A percentile compares a stretch with the other conserved stretches of the same genome.
These are phyloP conservation scores for Umimayanthus chanpuru DNA, from an alignment of 92 coral and sea anemone species.

Conservation along the genomic window DNA sequence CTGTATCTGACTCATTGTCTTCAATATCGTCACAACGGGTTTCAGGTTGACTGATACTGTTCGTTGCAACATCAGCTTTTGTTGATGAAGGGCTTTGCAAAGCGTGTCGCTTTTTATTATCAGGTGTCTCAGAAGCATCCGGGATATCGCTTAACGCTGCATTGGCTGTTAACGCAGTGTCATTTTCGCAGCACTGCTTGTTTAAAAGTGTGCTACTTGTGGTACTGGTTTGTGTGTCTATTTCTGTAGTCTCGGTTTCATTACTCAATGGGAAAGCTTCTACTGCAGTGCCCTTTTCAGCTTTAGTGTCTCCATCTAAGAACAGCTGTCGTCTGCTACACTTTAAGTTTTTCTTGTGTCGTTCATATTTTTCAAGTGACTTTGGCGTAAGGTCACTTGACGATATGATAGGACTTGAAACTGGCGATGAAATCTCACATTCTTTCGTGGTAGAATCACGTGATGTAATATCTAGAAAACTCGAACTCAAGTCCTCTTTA, in stretches of 20 bases:
- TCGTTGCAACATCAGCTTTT: not conserved
- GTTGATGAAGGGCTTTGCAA: not conserved
- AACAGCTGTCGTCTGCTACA: not conserved
- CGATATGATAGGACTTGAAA: not conserved
- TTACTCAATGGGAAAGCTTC: not conserved
- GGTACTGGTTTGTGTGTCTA: not conserved
- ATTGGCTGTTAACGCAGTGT: not conserved
- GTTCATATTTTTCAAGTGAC: conserved; percentile 9
- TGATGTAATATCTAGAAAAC: not conserved
- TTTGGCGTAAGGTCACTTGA: conserved; percentile 3
- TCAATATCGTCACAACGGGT: not conserved
- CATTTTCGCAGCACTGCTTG: not conserved
- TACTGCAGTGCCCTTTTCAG: too few species aligned
- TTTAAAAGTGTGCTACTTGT: not conserved
- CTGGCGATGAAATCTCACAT: not conserved
- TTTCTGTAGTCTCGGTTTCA: not conserved
- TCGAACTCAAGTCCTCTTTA: not conserved
- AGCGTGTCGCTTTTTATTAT: not conserved
- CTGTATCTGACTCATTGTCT: not conserved
- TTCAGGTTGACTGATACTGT: not conserved
- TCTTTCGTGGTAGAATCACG: not conserved
- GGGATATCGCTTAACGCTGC: not conserved
- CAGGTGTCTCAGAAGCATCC: not conserved
- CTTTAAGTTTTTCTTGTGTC: conserved; percentile 8
- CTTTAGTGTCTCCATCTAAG: too few species aligned